phyloP scores from a whole-genome alignment of 2,888 invertebrate species.

The Drosophila mercatorum region DNA sequence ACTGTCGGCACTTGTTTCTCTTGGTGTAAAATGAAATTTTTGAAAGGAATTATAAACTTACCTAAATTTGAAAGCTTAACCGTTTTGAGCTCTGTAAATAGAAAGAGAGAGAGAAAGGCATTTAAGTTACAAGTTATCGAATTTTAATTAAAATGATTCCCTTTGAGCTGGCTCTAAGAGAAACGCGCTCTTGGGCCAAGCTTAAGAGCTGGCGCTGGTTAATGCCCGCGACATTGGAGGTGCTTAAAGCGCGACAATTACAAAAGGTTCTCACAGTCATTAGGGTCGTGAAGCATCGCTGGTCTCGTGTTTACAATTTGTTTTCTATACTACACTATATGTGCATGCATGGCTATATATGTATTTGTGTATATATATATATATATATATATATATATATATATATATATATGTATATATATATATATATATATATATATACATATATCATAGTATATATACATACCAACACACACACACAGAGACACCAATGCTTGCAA shows the following conservation, averaged over 20 bases:
- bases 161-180: not conserved
- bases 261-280: conserved; percentile 75
- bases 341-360: not conserved
- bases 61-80: conserved; percentile 26
- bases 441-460: not conserved
- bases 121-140: conserved; percentile 20
- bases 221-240: conserved; percentile 44
- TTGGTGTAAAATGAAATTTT: not conserved
- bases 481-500: conserved; percentile 24
- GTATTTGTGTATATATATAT: not conserved
- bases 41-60: conserved; percentile 25
- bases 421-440: not conserved
- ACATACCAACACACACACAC: not conserved
- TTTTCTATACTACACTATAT: conserved; percentile 28
- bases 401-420: no score
- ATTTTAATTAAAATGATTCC: conserved; percentile 18
- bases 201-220: conserved; percentile 52
- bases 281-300: conserved; percentile 67
- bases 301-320: conserved; percentile 68
- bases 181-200: conserved; percentile 3
- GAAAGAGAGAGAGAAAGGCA: not conserved
- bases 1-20: conserved; percentile 56
- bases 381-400: not conserved
- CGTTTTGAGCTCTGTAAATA: conserved; percentile 23
- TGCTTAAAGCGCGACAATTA: conserved; percentile 39